Base-by-base conservation (phyloP, 2,797 vertebrate species). In the Sebastes hubbsi region DNA sequence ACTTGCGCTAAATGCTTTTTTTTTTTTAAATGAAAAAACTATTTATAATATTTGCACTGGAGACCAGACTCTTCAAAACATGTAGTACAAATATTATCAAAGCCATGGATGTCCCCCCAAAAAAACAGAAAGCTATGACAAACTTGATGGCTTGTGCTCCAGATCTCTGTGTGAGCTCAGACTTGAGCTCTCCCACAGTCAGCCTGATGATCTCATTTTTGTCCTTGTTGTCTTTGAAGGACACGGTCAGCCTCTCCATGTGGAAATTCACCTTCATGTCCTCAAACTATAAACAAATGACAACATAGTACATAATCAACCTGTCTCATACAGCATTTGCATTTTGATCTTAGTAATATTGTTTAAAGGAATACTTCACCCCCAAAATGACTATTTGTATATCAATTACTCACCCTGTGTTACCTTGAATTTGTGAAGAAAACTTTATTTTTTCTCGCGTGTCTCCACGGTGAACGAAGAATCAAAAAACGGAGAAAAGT, bases 71-170 rank as follows among this genome's bases (percentile, higher is more conserved):
- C 14, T 64, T 25, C 3, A 20, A 62, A 32, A 34, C 6, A 61
- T 25, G 46, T 18, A 77, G 20, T 4, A 42, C 2, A 11, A 54
- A 25, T 27, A 52, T 4, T 14, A 49, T 49, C 12, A 62, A 30
- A 34, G 25, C 4, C 27, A 55, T 1, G 1, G 2, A 24, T 6
- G 12, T 54, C 56, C 6, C 12, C 12, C 25, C 8, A 22, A 36
- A 29, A 36, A 78, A 20, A 59, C 1, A 72, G 71, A 58, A 32
- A 27, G 12, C 6, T 3, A 13, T 13, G 58, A 55, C 94, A 46
- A 90, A 99, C 98, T 97, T 98, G 82, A 98, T 91, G 88, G 98
- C 97, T 94, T 99, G 97, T 80, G 97, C 98, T 83, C 98, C 98
- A n/a, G 98, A 94, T 87, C 98, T 96, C 83, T 99, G 98, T 2